Percentiles rank a stretch among this genome's conserved stretches.
Conservation (phyloP, 2,113 vertebrate genomes). For the Saccopteryx bilineata region DNA sequence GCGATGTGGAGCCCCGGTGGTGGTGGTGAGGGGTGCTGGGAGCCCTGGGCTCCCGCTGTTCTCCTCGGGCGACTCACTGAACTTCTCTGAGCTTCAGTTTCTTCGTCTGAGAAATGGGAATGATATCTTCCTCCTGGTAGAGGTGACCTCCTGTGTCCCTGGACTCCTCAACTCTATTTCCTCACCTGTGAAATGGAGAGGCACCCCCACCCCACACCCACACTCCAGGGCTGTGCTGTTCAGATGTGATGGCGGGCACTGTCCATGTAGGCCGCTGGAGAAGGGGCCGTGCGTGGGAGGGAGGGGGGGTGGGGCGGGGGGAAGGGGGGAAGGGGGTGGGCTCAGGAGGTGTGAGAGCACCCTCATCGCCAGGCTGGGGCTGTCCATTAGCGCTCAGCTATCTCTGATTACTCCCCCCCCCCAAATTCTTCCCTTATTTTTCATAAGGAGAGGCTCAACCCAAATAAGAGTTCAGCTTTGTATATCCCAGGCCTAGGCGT, state of each 20-base stretch:
- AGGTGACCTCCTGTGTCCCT: neutral
- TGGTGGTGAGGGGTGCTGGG: neutral
- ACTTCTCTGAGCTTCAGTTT: neutral
- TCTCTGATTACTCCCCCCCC: too few species aligned
- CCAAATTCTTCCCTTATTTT: neutral
- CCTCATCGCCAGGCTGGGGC: neutral
- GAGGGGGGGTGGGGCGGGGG: neutral
- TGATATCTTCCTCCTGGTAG: rapidly evolving
- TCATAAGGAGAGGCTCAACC: neutral
- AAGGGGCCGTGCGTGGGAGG: rapidly evolving
- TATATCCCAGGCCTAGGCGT: neutral
- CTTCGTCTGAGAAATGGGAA: neutral
- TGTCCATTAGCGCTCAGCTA: rapidly evolving
- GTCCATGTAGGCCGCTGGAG: rapidly evolving
- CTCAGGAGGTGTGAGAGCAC: neutral
- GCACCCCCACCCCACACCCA: rapidly evolving
- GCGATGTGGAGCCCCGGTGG: neutral
- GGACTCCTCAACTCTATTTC: rapidly evolving
- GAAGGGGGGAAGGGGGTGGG: neutral
- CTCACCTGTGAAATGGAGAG: too few species aligned
- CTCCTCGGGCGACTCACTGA: too few species aligned
- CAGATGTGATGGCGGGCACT: rapidly evolving
- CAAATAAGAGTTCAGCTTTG: neutral
- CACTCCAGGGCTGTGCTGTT: rapidly evolving
- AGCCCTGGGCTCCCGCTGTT: rapidly evolving